Evolutionary conservation across 2,888 invertebrate species (phyloP).

Genomic region (Dasysyrphus albostriatus): DNA sequence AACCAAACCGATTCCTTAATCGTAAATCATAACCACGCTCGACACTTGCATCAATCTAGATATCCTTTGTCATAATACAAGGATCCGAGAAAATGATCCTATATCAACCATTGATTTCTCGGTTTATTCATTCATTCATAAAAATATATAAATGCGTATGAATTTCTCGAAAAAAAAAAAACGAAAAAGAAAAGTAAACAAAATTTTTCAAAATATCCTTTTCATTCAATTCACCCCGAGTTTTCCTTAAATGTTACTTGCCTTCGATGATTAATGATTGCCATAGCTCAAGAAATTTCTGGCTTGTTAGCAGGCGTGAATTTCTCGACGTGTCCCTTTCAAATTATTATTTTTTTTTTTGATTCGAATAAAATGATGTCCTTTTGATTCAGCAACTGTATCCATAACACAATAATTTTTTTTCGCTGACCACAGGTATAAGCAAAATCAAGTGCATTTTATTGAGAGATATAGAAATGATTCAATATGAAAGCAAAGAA

Average conservation of each 20-base stretch:
- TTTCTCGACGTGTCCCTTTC: slow-evolving; percentile 54
- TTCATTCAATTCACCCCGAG: slow-evolving; percentile 30
- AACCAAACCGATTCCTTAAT: slow-evolving; percentile 37
- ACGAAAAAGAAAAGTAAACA: slow-evolving; percentile 38
- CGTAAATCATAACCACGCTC: slow-evolving; percentile 62
- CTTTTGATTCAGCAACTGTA: slow-evolving; percentile 44
- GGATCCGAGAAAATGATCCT: slow-evolving; percentile 45
- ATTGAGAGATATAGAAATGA: slow-evolving; percentile 1
- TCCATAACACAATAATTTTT: slow-evolving; percentile 30
- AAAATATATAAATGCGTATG: slow-evolving; percentile 27
- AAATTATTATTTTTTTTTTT: neutral
- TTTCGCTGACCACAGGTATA: slow-evolving; percentile 37
- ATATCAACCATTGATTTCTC: slow-evolving; percentile 28
- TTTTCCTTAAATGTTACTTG: neutral
- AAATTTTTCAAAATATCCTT: slow-evolving; percentile 40
- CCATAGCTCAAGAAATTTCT: slow-evolving; percentile 43
- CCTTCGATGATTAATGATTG: slow-evolving; percentile 72
- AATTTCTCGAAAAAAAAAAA: slow-evolving; percentile 26
- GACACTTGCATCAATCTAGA: slow-evolving; percentile 61
- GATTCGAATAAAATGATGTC: slow-evolving; percentile 34
- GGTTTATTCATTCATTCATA: slow-evolving; percentile 65
- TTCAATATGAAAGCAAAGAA: slow-evolving; percentile 47
- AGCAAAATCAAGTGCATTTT: slow-evolving; percentile 54
- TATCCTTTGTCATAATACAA: slow-evolving; percentile 37
- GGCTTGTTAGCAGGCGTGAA: slow-evolving; percentile 71